These are phyloP conservation scores for Ptilorrhoa leucosticta DNA, from an alignment of 2,113 vertebrate genomes.

Conservation along the genomic window DNA sequence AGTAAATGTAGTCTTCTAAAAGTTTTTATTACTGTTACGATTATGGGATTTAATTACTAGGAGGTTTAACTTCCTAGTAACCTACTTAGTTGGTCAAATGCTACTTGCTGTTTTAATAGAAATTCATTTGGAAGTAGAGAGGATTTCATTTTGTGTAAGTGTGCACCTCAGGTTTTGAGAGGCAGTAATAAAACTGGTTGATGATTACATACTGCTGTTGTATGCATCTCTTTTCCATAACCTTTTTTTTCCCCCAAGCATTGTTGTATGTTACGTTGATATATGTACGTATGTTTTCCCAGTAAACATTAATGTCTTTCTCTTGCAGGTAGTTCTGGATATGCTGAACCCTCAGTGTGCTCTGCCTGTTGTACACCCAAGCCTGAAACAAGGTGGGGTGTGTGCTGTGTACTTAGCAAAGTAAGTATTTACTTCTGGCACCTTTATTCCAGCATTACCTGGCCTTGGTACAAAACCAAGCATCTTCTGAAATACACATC, in stretches of 20 bases:
- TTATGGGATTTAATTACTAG: not conserved
- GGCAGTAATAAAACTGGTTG: not conserved
- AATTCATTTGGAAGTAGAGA: not conserved
- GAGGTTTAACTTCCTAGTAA: not conserved
- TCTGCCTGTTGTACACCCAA: conserved; percentile 72
- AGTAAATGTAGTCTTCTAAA: not conserved
- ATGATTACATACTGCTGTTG: not conserved
- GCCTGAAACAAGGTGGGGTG: conserved; percentile 82
- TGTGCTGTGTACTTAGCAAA: conserved; percentile 88
- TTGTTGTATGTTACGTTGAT: not conserved
- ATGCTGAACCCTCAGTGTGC: conserved; percentile 83
- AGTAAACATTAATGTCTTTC: not conserved
- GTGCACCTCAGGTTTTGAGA: not conserved
- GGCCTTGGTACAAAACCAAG: not conserved
- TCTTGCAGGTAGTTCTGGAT: conserved; percentile 81
- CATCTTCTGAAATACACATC: not conserved
- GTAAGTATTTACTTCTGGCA: conserved; percentile 70
- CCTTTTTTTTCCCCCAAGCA: not conserved
- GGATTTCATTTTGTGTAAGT: not conserved
- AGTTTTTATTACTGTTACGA: not conserved
- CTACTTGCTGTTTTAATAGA: not conserved
- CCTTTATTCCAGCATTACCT: not conserved
- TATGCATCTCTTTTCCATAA: not conserved
- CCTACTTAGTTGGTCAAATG: not conserved
- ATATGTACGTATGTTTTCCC: not conserved